Base-by-base conservation (phyloP, 2,888 invertebrate species). In the Caenorhabditis macrosperma region DNA sequence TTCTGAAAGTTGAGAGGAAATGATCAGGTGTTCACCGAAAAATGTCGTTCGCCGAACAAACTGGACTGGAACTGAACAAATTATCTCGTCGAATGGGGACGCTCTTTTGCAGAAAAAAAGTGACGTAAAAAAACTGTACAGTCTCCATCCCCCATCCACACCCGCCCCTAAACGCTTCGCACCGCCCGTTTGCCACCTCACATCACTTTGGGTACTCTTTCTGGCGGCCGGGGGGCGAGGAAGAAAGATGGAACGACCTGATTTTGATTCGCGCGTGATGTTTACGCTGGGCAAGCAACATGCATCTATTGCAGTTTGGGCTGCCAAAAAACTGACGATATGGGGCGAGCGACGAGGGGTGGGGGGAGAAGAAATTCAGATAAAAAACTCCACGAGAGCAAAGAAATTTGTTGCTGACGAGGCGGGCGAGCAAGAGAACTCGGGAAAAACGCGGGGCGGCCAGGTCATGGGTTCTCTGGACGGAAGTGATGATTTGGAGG, bases 261-360 rank as follows among this genome's bases (percentile, higher is more conserved):
- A 72, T 63, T 72, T 72, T 64, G 63, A 72, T 63, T 72, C 63
- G 35, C 74, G 64, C 74, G 74, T 74, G 74, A 74, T 74, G 74
- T 74, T 74, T 74, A 74, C 74, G 74, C 74, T 50, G 59, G 59
- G 74, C 57, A 74, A 74, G 74, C 74, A 72, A 72, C 72, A 74
- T 74, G 74, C 64, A 63, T 64, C 57, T 64, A 50, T 52, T 59
- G 59, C 59, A 69, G 59, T 69, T 55, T 69, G 28, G 44, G 67
- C 67, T 54, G 64, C 35, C 41, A 20, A 57, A 61, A 63, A 74
- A 64, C 28, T 30, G 22, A 50, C 30, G 54, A 38, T 9, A 28
- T 33, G n/a, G n/a, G n/a, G n/a, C 33, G 5, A 33, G 33, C 38
- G 38, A 15, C 15, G 38, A 35, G 54, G 35, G 10, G 28, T 52